Conservation (phyloP, 2,797 vertebrate species). For the Semaprochilodus insignis region DNA sequence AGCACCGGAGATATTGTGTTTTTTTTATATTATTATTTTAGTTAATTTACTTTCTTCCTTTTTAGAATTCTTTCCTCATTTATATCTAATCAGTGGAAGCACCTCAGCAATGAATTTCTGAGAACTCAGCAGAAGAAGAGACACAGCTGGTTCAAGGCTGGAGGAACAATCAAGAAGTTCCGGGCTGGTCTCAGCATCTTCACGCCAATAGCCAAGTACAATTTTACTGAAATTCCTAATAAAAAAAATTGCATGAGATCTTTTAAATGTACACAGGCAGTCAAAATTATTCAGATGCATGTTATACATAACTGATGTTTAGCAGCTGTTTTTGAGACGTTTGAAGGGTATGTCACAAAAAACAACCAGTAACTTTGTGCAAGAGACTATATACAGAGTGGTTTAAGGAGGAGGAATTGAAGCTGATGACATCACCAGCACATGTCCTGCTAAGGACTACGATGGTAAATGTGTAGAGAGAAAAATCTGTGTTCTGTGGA, state of each 20-base stretch:
- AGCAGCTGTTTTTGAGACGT: background rate
- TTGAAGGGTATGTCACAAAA: background rate
- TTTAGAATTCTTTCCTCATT: slow-evolving; percentile 90
- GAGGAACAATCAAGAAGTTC: slow-evolving; percentile 92
- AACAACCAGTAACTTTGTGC: too few relatives aligned
- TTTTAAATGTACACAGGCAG: background rate
- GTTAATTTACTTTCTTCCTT: slow-evolving; percentile 14
- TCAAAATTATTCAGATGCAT: background rate
- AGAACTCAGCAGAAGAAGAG: slow-evolving; percentile 87
- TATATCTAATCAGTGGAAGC: slow-evolving; percentile 92
- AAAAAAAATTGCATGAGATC: background rate
- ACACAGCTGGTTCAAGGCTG: slow-evolving; percentile 91
- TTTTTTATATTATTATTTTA: background rate
- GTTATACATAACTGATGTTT: background rate
- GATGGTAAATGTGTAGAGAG: background rate
- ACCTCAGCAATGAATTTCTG: slow-evolving; percentile 88
- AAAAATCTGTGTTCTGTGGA: background rate
- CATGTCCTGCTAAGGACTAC: too few relatives aligned
- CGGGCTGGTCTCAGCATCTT: slow-evolving; percentile 91
- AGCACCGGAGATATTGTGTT: background rate
- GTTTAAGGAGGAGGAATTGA: too few relatives aligned
- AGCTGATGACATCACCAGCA: too few relatives aligned
- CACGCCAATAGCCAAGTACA: slow-evolving; percentile 90
- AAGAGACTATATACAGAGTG: too few relatives aligned
- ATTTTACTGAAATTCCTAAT: background rate